A percentile compares a stretch with the other conserved stretches of the same genome.
phyloP scores from a whole-genome alignment of 2,113 vertebrate species.

The Garra rufa region DNA sequence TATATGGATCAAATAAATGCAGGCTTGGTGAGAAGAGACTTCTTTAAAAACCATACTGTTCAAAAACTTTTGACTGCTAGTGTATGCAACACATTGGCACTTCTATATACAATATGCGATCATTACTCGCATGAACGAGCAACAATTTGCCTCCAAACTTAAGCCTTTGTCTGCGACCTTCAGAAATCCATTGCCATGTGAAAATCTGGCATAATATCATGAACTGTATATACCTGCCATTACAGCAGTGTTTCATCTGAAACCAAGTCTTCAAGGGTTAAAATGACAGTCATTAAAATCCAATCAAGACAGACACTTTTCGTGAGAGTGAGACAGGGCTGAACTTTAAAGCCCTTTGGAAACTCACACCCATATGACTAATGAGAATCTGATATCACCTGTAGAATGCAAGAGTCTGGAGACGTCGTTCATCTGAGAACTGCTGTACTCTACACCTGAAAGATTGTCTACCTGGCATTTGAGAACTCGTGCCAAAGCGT shows the following conservation, averaged over 20 bases:
- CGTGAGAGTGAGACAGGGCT: background rate
- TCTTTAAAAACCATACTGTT: too few species aligned
- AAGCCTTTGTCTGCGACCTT: background rate
- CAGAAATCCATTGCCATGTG: background rate
- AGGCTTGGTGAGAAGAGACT: too few species aligned
- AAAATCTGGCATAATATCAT: background rate
- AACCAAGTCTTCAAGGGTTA: background rate
- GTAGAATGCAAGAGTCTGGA: constrained; percentile 46
- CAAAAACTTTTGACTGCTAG: too few species aligned
- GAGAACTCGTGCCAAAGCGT: background rate
- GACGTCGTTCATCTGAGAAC: constrained; percentile 31
- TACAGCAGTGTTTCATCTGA: background rate
- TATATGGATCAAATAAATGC: too few species aligned
- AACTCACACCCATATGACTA: constrained; percentile 47
- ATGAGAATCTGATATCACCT: constrained; percentile 45
- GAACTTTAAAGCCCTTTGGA: constrained; percentile 38
- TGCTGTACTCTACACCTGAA: constrained; percentile 4
- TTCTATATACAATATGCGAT: too few species aligned
- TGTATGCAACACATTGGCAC: too few species aligned
- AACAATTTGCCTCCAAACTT: too few species aligned
- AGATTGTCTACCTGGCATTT: background rate
- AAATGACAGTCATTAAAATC: background rate
- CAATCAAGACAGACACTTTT: background rate
- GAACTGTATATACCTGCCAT: background rate
- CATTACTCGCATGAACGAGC: too few species aligned